Evolutionary conservation across 1,140 invertebrate species (phyloP).

Genomic region (Drosophila nannoptera): DNA sequence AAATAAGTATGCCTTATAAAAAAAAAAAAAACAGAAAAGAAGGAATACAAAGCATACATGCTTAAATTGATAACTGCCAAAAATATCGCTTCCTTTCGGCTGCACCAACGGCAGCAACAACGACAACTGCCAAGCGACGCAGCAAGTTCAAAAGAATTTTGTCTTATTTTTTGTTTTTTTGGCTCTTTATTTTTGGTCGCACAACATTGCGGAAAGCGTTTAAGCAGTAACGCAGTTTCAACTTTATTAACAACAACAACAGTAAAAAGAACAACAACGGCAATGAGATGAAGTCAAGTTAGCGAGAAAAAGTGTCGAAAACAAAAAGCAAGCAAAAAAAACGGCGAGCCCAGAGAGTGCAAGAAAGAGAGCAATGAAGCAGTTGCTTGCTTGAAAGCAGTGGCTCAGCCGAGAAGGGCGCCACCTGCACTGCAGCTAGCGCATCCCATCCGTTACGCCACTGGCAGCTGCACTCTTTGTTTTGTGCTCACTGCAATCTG

Average conservation of each 20-base stretch:
- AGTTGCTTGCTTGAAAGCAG: neutral
- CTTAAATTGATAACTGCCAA: slow-evolving; percentile 40
- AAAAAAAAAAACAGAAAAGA: slow-evolving; percentile 3
- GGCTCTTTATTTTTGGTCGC: slow-evolving; percentile 28
- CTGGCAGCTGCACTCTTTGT: slow-evolving; percentile 35
- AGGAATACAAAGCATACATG: neutral
- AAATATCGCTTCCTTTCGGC: slow-evolving; percentile 54
- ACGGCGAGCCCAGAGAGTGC: neutral
- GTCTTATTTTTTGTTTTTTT: slow-evolving; percentile 9
- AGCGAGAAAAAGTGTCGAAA: slow-evolving; percentile 5
- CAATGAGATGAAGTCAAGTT: neutral
- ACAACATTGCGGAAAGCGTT: slow-evolving; percentile 57
- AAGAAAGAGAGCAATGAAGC: slow-evolving; percentile 3
- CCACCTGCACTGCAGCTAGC: neutral
- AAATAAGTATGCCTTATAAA: slow-evolving; percentile 29
- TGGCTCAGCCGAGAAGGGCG: neutral
- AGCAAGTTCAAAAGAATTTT: slow-evolving; percentile 55
- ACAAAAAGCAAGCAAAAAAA: neutral
- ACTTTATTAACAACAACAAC: slow-evolving; percentile 41
- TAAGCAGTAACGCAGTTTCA: slow-evolving; percentile 43
- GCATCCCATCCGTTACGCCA: slow-evolving; percentile 2
- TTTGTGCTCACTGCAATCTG: slow-evolving; percentile 24
- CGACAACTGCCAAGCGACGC: slow-evolving; percentile 9
- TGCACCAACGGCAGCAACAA: slow-evolving; percentile 9
- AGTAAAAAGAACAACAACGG: slow-evolving; percentile 7